Base-by-base conservation (phyloP, 2,113 vertebrate genomes). In the Rynchops niger region DNA sequence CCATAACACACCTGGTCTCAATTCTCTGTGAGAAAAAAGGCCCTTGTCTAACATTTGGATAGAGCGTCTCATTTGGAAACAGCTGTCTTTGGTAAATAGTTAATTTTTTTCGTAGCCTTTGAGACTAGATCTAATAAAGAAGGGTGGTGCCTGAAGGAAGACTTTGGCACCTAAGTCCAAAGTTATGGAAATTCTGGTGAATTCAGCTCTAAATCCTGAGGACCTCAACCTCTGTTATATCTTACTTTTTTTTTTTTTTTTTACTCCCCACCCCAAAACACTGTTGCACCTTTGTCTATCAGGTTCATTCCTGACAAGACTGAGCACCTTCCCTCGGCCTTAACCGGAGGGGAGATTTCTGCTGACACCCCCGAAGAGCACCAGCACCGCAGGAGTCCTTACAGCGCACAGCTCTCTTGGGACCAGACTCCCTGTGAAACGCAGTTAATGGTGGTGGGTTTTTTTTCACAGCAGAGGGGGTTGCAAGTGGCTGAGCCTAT, bases 261-360 rank as follows among this genome's bases (percentile, higher is more conserved):
- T 17, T 3, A 49, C 1, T 5, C 6, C 2, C 3, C 5, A 27
- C 3, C 20, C 6, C 25, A 58, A 78, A 94, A 62, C 1, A 2
- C 12, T 42, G 7, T 16, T 26, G 14, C 8, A 55, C 3, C 11
- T 70, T 78, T 58, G 25, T 29, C 36, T 38, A n/a, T 38, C 11
- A 66, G 19, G 49, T 5, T 45, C 1, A 8, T 8, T 72, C 49
- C 27, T 80, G 11, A 65, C 15, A 74, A 9, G 42, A 61, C 7
- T 36, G 4, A 83, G 50, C 40, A 73, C 3, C 20, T 26, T 92
- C 20, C 43, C 16, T 70, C 27, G 83, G 42, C 9, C 40, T 67
- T 86, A 66, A 83, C 26, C 18, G 12, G 11, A 71, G 3, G 11
- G 3, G 6, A 15, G 7, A 36, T 27, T 90, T 81, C 29, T 74